phyloP scores from a whole-genome alignment of 2,888 invertebrate genomes.

The Trachelus tabidus region DNA sequence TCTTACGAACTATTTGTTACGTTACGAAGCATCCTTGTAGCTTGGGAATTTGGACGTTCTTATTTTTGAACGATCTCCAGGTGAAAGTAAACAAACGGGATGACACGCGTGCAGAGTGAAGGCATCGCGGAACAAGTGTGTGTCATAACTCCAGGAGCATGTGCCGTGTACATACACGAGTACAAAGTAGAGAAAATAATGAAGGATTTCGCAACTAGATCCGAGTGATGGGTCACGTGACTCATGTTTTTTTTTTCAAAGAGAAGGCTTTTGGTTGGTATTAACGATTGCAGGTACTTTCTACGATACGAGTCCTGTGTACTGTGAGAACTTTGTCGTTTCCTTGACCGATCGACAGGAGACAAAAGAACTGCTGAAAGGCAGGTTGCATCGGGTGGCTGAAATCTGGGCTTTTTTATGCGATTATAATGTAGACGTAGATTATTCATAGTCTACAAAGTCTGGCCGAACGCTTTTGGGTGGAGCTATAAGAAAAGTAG shows the following conservation, averaged over 20 bases:
- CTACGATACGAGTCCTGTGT: not conserved
- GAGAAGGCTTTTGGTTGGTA: not conserved
- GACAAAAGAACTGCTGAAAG: not conserved
- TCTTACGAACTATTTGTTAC: not conserved
- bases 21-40: not conserved
- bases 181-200: not conserved
- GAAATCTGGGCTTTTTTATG: not conserved
- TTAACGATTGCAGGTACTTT: not conserved
- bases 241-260: not conserved
- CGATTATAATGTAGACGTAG: not conserved
- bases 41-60: not conserved
- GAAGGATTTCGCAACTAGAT: not conserved
- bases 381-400: not conserved
- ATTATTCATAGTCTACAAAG: not conserved
- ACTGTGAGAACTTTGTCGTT: not conserved
- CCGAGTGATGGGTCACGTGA: not conserved
- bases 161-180: not conserved
- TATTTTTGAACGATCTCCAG: not conserved
- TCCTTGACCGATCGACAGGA: not conserved
- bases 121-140: not conserved
- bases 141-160: not conserved
- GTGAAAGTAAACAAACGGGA: not conserved
- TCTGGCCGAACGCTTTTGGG: not conserved
- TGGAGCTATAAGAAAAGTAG: not conserved
- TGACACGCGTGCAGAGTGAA: not conserved